phyloP scores from a whole-genome alignment of 2,113 vertebrate species.

The Pelmatolapia mariae region DNA sequence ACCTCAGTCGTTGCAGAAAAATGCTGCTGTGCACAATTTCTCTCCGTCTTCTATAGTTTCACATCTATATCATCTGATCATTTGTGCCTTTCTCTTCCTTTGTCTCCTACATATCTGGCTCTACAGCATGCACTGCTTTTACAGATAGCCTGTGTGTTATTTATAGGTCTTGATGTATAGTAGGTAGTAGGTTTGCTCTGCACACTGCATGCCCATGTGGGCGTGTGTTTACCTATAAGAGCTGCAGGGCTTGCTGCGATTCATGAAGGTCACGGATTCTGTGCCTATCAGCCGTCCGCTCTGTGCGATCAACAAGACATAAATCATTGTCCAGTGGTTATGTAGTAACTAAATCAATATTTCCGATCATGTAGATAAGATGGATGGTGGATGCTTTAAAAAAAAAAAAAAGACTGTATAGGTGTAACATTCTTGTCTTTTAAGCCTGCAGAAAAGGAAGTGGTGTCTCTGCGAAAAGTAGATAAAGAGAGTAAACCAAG shows the following conservation, averaged over 20 bases:
- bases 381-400: slow-evolving; percentile 8
- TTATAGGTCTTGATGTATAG: slow-evolving; percentile 48
- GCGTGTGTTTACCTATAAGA: slow-evolving; percentile 49
- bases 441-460: slow-evolving; percentile 31
- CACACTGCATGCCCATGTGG: slow-evolving; percentile 19
- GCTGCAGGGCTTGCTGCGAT: slow-evolving; percentile 14
- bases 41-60: slow-evolving; percentile 7
- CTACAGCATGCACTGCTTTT: neutral
- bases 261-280: slow-evolving; percentile 47
- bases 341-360: slow-evolving; percentile 40
- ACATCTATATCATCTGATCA: slow-evolving; percentile 18
- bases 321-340: slow-evolving; percentile 35
- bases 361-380: slow-evolving; percentile 50
- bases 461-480: slow-evolving; percentile 35
- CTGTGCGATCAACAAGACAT: slow-evolving; percentile 16
- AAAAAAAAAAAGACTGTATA: slow-evolving; percentile 6
- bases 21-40: slow-evolving; percentile 2
- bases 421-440: neutral
- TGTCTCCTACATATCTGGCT: slow-evolving; percentile 41
- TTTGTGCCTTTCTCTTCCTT: neutral
- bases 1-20: neutral
- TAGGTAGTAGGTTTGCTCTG: slow-evolving; percentile 34
- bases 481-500: slow-evolving; percentile 34
- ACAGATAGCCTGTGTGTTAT: slow-evolving; percentile 33
- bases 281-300: neutral